A percentile compares a stretch with the other conserved stretches of the same genome.
Evolutionary conservation across 2,113 vertebrate species (phyloP).

Genomic region (Diadophis punctatus): DNA sequence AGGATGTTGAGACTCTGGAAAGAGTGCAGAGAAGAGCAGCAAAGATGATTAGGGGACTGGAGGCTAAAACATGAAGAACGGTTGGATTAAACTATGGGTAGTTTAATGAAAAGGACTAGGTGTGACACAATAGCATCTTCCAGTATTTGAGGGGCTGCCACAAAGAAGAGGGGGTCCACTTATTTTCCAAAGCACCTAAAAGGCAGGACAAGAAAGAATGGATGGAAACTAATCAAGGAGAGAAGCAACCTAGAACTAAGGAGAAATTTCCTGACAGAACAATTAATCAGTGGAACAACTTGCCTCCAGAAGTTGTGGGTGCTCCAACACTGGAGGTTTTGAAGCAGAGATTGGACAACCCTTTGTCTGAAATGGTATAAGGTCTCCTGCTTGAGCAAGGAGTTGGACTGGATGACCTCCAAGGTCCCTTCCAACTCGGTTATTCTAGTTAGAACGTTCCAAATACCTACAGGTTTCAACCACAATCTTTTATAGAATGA

Average conservation of each 20-base stretch:
- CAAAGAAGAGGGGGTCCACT: background rate
- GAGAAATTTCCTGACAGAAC: background rate
- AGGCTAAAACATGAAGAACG: background rate
- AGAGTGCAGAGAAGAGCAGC: background rate
- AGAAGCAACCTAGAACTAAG: background rate
- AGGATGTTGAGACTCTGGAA: background rate
- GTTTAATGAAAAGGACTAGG: background rate
- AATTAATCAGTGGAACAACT: background rate
- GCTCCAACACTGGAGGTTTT: no score
- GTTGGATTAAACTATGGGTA: background rate
- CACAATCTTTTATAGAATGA: background rate
- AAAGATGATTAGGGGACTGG: background rate
- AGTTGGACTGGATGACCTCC: background rate
- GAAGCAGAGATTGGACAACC: no score
- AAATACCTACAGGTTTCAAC: background rate
- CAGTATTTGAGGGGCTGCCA: background rate
- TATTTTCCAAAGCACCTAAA: background rate
- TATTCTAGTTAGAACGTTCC: background rate
- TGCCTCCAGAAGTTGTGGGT: no score
- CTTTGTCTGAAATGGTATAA: background rate
- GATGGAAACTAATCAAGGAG: background rate
- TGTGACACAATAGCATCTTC: background rate
- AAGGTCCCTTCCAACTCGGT: background rate
- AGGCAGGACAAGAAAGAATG: background rate
- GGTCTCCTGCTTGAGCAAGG: background rate